phyloP scores from a whole-genome alignment of 2,113 vertebrate genomes.

The Lipophrys pholis region DNA sequence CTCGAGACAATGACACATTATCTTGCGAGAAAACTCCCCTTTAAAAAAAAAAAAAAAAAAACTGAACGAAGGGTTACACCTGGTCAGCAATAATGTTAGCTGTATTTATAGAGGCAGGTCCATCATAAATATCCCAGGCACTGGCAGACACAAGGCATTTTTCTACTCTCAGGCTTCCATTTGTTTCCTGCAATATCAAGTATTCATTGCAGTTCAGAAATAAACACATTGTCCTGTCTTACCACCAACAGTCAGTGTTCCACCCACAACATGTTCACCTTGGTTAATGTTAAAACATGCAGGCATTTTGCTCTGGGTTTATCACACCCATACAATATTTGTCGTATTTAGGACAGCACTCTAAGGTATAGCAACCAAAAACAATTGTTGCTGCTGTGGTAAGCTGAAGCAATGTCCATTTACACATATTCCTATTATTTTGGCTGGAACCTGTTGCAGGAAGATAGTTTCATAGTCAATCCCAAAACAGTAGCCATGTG shows the following conservation, averaged over 20 bases:
- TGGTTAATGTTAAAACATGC: slow-evolving; percentile 7
- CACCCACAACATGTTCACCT: background rate
- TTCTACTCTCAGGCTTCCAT: slow-evolving; percentile 20
- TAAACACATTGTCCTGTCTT: background rate
- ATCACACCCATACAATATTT: no score
- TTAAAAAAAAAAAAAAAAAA: slow-evolving; percentile 8
- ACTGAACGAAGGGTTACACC: slow-evolving; percentile 28
- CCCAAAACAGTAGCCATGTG: background rate
- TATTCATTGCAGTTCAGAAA: slow-evolving; percentile 15
- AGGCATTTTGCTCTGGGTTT: background rate
- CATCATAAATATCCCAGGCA: slow-evolving; percentile 23
- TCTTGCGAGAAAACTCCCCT: slow-evolving; percentile 28
- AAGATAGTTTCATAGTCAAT: background rate
- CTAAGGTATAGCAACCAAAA: background rate
- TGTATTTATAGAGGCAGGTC: slow-evolving; percentile 54
- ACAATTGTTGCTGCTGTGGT: background rate
- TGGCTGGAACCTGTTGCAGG: background rate
- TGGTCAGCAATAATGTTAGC: slow-evolving; percentile 40
- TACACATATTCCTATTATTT: background rate
- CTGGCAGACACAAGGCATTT: slow-evolving; percentile 1
- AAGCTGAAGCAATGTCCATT: background rate
- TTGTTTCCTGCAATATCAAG: slow-evolving; percentile 29
- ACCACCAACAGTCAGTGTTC: background rate
- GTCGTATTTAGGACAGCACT: background rate
- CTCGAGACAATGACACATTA: slow-evolving; percentile 63